Evolutionary conservation across 2,113 vertebrate species (phyloP).

Genomic region (Sapayoa aenigma): DNA sequence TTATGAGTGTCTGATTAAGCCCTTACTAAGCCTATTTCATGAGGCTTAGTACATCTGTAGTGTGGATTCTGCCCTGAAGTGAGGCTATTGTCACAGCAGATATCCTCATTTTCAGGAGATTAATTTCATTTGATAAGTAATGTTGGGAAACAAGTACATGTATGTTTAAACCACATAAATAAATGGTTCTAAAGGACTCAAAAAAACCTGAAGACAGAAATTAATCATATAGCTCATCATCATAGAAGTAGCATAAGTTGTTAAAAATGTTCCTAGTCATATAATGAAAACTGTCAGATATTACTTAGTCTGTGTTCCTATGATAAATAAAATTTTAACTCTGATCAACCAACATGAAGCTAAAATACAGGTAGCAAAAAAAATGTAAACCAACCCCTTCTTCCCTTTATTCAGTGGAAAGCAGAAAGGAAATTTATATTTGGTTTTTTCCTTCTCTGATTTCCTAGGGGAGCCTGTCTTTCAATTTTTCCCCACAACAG

Average conservation of each 20-base stretch:
- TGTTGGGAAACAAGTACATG: background rate
- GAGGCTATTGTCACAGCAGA: background rate
- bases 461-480: background rate
- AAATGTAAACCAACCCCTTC: background rate
- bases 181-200: background rate
- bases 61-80: background rate
- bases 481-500: background rate
- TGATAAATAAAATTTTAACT: background rate
- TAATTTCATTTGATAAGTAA: background rate
- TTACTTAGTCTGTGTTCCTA: background rate
- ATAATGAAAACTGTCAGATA: background rate
- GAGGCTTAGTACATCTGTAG: background rate
- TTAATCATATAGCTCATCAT: background rate
- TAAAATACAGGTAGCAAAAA: background rate
- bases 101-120: background rate
- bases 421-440: too few species aligned
- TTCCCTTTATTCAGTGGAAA: background rate
- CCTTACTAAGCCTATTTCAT: slow-evolving; percentile 18
- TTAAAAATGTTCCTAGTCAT: background rate
- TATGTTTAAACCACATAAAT: background rate
- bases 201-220: background rate
- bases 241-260: background rate
- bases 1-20: background rate
- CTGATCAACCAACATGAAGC: background rate
- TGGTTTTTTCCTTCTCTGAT: background rate